Evolutionary conservation across 1,140 invertebrate genomes (phyloP), one percentile per base, ranked within the genome.

Genomic region (Drosophila sp.): DNA sequence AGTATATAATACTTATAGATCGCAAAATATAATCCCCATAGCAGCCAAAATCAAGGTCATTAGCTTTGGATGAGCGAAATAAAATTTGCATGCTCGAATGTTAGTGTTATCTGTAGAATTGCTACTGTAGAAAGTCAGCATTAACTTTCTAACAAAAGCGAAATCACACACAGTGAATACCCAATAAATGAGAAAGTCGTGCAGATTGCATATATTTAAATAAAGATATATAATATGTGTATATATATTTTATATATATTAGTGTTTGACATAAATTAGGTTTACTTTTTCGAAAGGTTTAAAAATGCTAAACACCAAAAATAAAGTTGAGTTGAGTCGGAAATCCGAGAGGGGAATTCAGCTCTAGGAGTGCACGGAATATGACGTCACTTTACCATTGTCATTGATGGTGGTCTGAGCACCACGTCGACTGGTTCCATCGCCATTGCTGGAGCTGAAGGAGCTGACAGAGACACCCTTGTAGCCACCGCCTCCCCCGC

Each of bases 331-430:
- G 4, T 2, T 3, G 7, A 6, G 7, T 25, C 14, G 50, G 11
- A 18, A 46, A 53, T 45, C 29, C 27, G 21, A 4, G 21, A 21
- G 4, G 21, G 50, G 11, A 18, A 46, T 36, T 45, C 29, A 4
- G 11, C 46, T 48, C 57, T 90, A 91, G 32, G 90, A 91, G 59
- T 91, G 79, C 16, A 95, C 93, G 27, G 93, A 94, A 72, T 95
- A 94, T 59, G 93, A 93, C 29, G 93, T 94, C 48, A 96, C 91
- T 78, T 94, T 94, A 78, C 95, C 95, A 77, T 96, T 95, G 70
- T 96, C 94, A 75, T 96, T 95, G 46, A 96, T 93, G 2, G 94
- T 93, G 7, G 95, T 95, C 36, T 94, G 93, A 1, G 95, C 93
- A 16, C 92, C 90, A 64, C 95, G 94, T 45, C 91, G 92, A 14